A percentile compares a stretch with the other conserved stretches of the same genome.
Evolutionary conservation across 2,113 vertebrate species (phyloP).

Genomic region (Neogobius melanostomus): DNA sequence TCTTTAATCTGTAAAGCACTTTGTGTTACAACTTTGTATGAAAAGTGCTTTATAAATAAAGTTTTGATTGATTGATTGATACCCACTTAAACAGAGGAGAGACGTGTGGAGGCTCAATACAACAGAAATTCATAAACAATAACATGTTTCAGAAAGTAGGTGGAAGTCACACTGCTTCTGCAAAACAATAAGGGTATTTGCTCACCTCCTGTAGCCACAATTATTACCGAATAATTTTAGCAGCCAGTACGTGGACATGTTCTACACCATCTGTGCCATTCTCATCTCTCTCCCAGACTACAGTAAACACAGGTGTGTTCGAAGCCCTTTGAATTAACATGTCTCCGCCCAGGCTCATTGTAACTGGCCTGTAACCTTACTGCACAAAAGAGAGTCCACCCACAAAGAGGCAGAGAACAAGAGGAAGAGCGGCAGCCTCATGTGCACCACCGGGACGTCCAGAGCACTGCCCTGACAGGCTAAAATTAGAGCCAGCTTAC

Average conservation of each 20-base stretch:
- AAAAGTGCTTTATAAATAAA: no score
- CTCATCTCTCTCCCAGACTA: background rate
- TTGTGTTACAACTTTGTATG: no score
- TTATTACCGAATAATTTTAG: background rate
- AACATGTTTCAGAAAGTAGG: no score
- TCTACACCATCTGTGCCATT: background rate
- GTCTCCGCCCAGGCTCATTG: constrained; percentile 40
- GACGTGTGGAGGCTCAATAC: no score
- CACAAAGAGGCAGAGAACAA: constrained; percentile 53
- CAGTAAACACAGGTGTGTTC: constrained; percentile 40
- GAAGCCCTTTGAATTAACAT: constrained; percentile 53
- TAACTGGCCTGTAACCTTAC: constrained; percentile 52
- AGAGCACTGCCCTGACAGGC: constrained; percentile 64
- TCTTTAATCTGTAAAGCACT: no score
- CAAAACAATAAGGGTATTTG: background rate
- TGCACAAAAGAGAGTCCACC: constrained; percentile 59
- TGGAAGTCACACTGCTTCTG: no score
- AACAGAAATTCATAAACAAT: no score
- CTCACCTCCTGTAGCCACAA: background rate
- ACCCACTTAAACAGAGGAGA: no score
- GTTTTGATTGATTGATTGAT: no score
- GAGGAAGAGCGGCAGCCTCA: constrained; percentile 58
- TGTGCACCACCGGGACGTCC: constrained; percentile 61
- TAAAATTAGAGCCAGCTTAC: constrained; percentile 77
- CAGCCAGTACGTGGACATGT: background rate